A percentile compares a stretch with the other conserved stretches of the same genome.
Evolutionary conservation across 2,888 invertebrate species (phyloP).

Genomic region (Eupithecia subfuscata): DNA sequence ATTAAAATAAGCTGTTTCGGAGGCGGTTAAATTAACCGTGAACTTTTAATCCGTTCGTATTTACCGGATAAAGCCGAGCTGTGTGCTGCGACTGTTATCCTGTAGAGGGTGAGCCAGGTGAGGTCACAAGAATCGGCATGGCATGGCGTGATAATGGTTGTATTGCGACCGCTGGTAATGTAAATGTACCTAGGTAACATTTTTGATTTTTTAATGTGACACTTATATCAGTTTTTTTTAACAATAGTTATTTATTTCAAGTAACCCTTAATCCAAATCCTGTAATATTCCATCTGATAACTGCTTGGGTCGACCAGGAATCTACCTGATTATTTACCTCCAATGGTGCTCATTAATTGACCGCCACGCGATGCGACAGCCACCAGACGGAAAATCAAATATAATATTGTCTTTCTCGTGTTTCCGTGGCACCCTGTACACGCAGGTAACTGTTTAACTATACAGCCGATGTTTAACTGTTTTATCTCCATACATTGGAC

Average conservation of each 20-base stretch:
- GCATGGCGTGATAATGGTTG: too few species aligned
- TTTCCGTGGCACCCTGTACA: constrained; percentile 3
- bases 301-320: too few species aligned
- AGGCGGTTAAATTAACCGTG: constrained; percentile 66
- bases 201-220: too few species aligned
- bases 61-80: constrained; percentile 41
- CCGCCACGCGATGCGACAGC: not conserved
- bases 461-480: constrained; percentile 28
- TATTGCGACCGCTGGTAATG: too few species aligned
- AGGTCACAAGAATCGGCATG: not conserved
- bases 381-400: not conserved
- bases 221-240: too few species aligned
- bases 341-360: not conserved
- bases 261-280: too few species aligned
- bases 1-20: constrained; percentile 59
- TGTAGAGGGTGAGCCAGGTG: constrained; percentile 9
- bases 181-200: too few species aligned
- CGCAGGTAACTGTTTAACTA: constrained; percentile 12
- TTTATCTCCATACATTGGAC: constrained; percentile 46
- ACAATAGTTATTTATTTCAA: too few species aligned
- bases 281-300: too few species aligned
- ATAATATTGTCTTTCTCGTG: not conserved
- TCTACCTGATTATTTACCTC: not conserved
- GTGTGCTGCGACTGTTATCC: constrained; percentile 27
- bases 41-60: constrained; percentile 63